Base-by-base conservation (phyloP, 2,797 vertebrate genomes). In the Coranthus polyacanthus region DNA sequence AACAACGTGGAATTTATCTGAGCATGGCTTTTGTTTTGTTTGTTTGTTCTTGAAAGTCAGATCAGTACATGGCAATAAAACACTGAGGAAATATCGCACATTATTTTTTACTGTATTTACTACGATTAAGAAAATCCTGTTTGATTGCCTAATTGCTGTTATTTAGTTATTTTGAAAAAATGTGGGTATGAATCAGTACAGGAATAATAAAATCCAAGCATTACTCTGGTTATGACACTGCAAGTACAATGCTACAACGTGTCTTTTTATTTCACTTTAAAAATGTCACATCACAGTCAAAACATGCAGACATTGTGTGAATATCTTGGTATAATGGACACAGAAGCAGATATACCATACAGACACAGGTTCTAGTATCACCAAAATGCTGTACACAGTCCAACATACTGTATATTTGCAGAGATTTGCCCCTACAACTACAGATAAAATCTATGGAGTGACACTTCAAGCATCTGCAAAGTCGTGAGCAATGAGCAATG, bases 101-200 rank as follows among this genome's bases (percentile, higher is more conserved):
- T 29, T 12, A 0, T 24, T n/a, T 42, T 51, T 56, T 54, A 38
- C 21, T 12, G 3, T 24, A 49, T 74, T 76, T 46, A 60, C 18
- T 26, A 41, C 2, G 0, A 70, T 57, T 52, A 72, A 68, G 8
- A 77, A 22, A 12, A 3, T 2, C 2, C 12, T 37, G 22, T 68
- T 42, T 26, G 11, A 38, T 12, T 10, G n/a, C 26, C 3, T 36
- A 18, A 47, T 70, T 58, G 3, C 12, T 50, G 16, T 46, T 3
- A 15, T 24, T 24, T 24, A 6, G 6, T 63, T 17, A 34, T 53
- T 65, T 45, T 9, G 1, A 43, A 10, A n/a, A n/a, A n/a, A n/a
- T n/a, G n/a, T 0, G 1, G 12, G 9, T 62, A 18, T 58, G 12
- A 70, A 17, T 47, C 12, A 8, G 5, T 5, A 5, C 2, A 3